Evolutionary conservation across 2,113 vertebrate genomes (phyloP).

Genomic region (Caretta caretta): DNA sequence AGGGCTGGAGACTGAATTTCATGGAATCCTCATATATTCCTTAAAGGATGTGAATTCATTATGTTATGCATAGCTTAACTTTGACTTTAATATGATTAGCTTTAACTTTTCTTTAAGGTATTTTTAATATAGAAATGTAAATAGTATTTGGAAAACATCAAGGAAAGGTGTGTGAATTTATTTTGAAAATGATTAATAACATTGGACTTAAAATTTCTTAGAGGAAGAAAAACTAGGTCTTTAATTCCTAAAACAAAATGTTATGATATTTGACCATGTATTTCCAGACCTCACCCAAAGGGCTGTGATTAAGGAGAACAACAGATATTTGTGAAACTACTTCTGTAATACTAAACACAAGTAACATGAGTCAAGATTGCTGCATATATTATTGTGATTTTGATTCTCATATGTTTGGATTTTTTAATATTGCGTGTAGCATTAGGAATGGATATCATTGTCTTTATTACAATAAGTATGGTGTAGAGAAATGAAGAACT

Average conservation of each 20-base stretch:
- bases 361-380: slow-evolving; percentile 39
- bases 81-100: background rate
- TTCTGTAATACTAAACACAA: slow-evolving; percentile 32
- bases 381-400: slow-evolving; percentile 16
- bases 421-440: slow-evolving; percentile 29
- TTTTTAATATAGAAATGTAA: slow-evolving; percentile 40
- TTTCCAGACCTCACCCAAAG: slow-evolving; percentile 52
- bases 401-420: background rate
- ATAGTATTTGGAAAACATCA: background rate
- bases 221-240: slow-evolving; percentile 47
- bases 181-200: slow-evolving; percentile 54
- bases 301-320: slow-evolving; percentile 37
- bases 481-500: slow-evolving; percentile 73
- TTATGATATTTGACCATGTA: slow-evolving; percentile 49
- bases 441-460: slow-evolving; percentile 59
- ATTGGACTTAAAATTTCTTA: slow-evolving; percentile 49
- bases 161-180: slow-evolving; percentile 25
- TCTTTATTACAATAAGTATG: slow-evolving; percentile 67
- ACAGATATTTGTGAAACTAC: slow-evolving; percentile 42
- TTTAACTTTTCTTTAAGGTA: background rate
- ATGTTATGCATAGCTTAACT: slow-evolving; percentile 29
- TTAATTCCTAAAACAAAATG: background rate
- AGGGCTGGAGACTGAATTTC: slow-evolving; percentile 51
- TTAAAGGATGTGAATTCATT: slow-evolving; percentile 61
- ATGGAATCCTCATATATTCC: slow-evolving; percentile 71